Base-by-base conservation (phyloP, 2,888 invertebrate genomes). In the Spatulosminthurus flaviceps region DNA sequence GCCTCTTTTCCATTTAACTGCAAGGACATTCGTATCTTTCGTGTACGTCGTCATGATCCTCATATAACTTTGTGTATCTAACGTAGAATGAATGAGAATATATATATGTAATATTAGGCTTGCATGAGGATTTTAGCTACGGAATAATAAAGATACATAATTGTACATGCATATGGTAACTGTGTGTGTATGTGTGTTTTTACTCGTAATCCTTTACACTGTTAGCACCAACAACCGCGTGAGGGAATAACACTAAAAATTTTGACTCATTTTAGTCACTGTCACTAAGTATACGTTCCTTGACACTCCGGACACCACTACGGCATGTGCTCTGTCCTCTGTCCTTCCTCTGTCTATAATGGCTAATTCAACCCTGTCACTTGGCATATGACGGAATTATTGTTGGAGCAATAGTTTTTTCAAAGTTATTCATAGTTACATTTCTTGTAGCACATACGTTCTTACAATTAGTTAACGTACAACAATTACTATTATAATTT, bases 21-120 rank as follows among this genome's bases (percentile, higher is more conserved):
- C 51, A 51, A 51, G 51, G 51, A 51, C 51, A 51, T 51, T 51
- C 51, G 51, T 51, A 51, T 51, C 16, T 51, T n/a, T 51, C n/a
- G 16, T n/a, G 7, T 13, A 11, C 51, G 51, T 51, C 51, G 51
- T 51, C 51, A 51, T 51, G 9, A 51, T 51, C 51, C 41, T 41
- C 41, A 41, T 41, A 13, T 41, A 41, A 9, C n/a, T n/a, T n/a
- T n/a, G n/a, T n/a, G n/a, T n/a, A 34, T 34, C 5, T 34, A 7
- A 7, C 9, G 4, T 9, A 34, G 34, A 34, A 34, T 34, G 34
- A 34, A 34, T 34, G 34, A 34, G 34, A 34, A 9, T 34, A 4
- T 9, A 4, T 34, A 34, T 34, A 34, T 34, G 34, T 9, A n/a
- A n/a, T n/a, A n/a, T n/a, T n/a, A n/a, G n/a, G n/a, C n/a, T n/a